Base-by-base conservation (phyloP, 2,113 vertebrate genomes). In the Eretmochelys imbricata region DNA sequence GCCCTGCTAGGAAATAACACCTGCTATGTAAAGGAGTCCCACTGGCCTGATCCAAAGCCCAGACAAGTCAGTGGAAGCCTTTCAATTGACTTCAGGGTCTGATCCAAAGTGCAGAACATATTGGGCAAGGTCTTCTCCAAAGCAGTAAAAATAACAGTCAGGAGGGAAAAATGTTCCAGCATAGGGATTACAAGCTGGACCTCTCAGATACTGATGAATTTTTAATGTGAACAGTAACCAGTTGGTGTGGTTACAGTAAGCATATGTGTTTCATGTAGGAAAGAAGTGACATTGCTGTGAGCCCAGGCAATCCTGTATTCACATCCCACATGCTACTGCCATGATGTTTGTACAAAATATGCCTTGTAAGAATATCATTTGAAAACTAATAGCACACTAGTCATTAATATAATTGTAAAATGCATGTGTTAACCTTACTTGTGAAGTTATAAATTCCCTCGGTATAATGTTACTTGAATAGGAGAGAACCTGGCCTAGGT, bases 71-170 rank as follows among this genome's bases (percentile, higher is more conserved):
- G 25, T 48, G 24, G 22, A 48, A 78, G 42, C 12, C 3, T 27
- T 78, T 78, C 75, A 42, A 46, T 25, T 78, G 24, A 78, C 42
- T 48, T 48, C 42, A 78, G 22, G 75, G 24, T 42, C 75, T 27
- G 46, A 78, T 62, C 27, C 57, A 62, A 62, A 75, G 38, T 38
- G 22, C 5, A 24, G 5, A 75, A 29, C 10, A 78, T 48, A 27
- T 7, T 78, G 24, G 75, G 42, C 54, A 91, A 89, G 42, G 3
- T 94, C 49, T 85, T 93, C 53, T 79, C 69, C 8, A 78, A 86
- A 89, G 88, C 93, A 90, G 17, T 48, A 82, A 79, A 92, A 94
- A 88, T 54, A 50, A 69, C 48, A 93, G 48, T 48, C 59, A 85
- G 48, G 10, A 87, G 24, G 8, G 35, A 9, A 38, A 72, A 72